Evolutionary conservation across 1,140 invertebrate species (phyloP), one percentile per base, ranked within the genome.

Genomic region (Phortica variegata): DNA sequence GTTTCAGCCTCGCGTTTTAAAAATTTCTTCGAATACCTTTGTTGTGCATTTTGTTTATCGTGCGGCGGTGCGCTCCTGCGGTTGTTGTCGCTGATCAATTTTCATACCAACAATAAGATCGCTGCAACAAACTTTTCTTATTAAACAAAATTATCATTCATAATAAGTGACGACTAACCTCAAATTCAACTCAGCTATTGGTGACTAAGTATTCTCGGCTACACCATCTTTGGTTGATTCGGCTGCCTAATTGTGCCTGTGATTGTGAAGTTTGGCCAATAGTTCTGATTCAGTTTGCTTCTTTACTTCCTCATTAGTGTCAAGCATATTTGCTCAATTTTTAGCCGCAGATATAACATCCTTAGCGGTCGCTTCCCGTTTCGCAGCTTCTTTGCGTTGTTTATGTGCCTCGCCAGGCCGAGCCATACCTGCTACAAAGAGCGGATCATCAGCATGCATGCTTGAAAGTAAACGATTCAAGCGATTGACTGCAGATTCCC

Each of bases 221-320:
- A n/a, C n/a, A n/a, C n/a, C n/a, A n/a, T n/a, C 38, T 45, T 44
- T 36, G 43, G 36, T n/a, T 33, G n/a, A 4, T 15, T 16, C 16
- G 43, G 39, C n/a, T 44, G 2, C 47, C 43, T 7, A 6, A 29
- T 37, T 34, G 41, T 41, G 40, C 18, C 77, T 78, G 54, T 80
- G 78, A 4, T 76, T 77, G 29, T 85, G 76, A 5, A 89, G 76
- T 75, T 86, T 87, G 17, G 83, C 79, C 29, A 92, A 72, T n/a
- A 92, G 74, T 65, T 91, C 87, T 6, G 84, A 82, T 77, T 91
- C 84, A 3, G 83, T 87, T 78, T 87, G 79, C 61, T 83, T 79
- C 62, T 83, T 79, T 2, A 78, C 75, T 60, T 83, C 79, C 9
- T 78, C 76, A 17, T 15, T 53, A 76, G 90, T 81, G 9, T 84